Percentiles rank a stretch among this genome's conserved stretches.
These are phyloP conservation scores for Myopa tessellatipennis DNA, from an alignment of 2,888 invertebrate species.

Conservation along the genomic window DNA sequence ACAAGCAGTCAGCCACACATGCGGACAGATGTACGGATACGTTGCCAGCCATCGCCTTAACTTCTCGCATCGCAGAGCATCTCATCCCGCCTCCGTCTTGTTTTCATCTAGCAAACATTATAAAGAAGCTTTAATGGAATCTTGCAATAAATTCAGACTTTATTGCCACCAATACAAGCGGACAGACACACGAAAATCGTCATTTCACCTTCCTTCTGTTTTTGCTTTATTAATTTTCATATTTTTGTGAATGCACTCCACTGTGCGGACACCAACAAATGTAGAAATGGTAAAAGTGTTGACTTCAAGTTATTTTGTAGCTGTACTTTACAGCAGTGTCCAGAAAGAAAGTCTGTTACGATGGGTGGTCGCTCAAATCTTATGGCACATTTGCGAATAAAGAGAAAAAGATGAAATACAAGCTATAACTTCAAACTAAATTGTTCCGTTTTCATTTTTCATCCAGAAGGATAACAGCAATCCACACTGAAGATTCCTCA, in stretches of 20 bases:
- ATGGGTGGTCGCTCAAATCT: too few relatives aligned
- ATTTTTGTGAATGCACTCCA: constrained; percentile 15
- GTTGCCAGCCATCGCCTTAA: neutral
- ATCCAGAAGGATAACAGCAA: too few relatives aligned
- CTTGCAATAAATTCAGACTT: constrained; percentile 66
- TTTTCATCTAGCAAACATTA: constrained; percentile 49
- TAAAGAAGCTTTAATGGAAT: constrained; percentile 66
- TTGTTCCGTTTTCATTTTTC: too few relatives aligned
- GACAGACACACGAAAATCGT: constrained; percentile 5
- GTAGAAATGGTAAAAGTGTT: constrained; percentile 22
- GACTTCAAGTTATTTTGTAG: neutral
- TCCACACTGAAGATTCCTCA: too few relatives aligned
- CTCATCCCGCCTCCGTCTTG: constrained; percentile 14
- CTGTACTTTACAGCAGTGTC: neutral
- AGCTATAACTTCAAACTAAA: too few relatives aligned
- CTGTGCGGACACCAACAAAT: constrained; percentile 8
- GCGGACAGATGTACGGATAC: neutral
- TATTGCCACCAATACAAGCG: constrained; percentile 54
- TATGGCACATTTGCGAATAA: too few relatives aligned
- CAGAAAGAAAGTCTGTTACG: too few relatives aligned
- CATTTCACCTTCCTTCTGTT: neutral
- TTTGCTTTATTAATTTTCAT: constrained; percentile 20
- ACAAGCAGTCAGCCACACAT: constrained; percentile 18
- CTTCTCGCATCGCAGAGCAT: constrained; percentile 9
- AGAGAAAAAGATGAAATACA: too few relatives aligned